phyloP scores from a whole-genome alignment of 2,888 invertebrate species.

The Deilephila porcellus region DNA sequence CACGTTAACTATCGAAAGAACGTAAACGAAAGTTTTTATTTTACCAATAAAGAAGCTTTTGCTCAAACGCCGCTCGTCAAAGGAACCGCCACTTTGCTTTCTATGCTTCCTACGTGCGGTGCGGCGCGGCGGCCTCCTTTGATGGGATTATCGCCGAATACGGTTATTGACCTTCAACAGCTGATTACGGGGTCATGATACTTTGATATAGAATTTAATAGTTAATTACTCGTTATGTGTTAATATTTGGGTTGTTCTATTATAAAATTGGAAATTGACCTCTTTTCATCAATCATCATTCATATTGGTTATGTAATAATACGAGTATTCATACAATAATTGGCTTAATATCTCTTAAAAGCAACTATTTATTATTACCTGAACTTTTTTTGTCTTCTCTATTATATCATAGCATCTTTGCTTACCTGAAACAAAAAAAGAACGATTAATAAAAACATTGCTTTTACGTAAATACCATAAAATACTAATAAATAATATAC shows the following conservation, averaged over 20 bases:
- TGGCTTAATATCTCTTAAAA: too few relatives aligned
- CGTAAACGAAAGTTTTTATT: not conserved
- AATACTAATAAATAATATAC: too few relatives aligned
- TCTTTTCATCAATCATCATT: too few relatives aligned
- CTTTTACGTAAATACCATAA: too few relatives aligned
- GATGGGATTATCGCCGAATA: constrained; percentile 6
- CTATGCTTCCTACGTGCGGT: not conserved
- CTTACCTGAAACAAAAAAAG: constrained; percentile 46
- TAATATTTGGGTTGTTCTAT: too few relatives aligned
- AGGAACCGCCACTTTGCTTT: not conserved
- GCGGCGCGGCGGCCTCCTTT: not conserved
- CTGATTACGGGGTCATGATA: not conserved
- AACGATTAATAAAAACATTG: constrained; percentile 7
- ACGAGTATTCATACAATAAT: too few relatives aligned
- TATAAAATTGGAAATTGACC: too few relatives aligned
- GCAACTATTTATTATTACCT: too few relatives aligned
- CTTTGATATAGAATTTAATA: not conserved
- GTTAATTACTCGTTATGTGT: not conserved
- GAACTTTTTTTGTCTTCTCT: too few relatives aligned
- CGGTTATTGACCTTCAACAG: constrained; percentile 2
- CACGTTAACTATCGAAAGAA: not conserved
- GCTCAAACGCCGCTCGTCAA: not conserved
- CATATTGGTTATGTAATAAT: too few relatives aligned
- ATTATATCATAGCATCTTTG: not conserved
- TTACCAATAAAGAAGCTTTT: not conserved